Base-by-base conservation (phyloP, 2,797 vertebrate genomes). In the Pipistrellus pipistrellus region DNA sequence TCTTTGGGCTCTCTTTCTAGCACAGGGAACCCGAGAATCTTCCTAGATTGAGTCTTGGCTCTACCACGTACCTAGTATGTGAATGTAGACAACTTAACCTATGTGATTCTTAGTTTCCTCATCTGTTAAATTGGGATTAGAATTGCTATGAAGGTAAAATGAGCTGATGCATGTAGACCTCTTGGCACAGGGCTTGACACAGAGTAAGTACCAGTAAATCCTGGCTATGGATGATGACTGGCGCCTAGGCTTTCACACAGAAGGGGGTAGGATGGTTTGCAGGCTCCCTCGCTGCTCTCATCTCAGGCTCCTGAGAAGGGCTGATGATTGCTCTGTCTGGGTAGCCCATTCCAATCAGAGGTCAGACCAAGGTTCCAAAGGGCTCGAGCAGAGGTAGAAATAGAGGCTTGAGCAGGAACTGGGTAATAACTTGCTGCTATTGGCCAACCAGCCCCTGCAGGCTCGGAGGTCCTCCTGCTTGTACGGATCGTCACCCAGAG, bases 381-480 rank as follows among this genome's bases (percentile, higher is more conserved):
- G 73, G 2, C 48, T 73, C 8, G 32, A 32, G 23, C 2, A 13
- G 23, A 38, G 25, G 27, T 75, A 27, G 57, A 76, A 68, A 32
- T 53, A 46, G 41, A 85, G 62, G 57, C 68, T 82, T 18, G 14
- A 44, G n/a, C 4, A 18, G 32, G 32, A 77, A 3, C 6, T 13
- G 21, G 41, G 53, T 92, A 53, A 94, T 92, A 53, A 76, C 12
- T 25, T 71, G 6, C 6, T 94, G 18, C 76, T 97, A 1, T 30
- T 35, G 73, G 78, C 21, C 23, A 3, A 6, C 30, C 78, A 99
- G 99, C 98, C 99, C 12, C 93, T 99, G 18, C 98, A 99, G 96
- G 99, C 99, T 89, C 93, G 88, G 98, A 99, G 95, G 98, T 98
- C 81, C 98, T 99, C 96, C 97, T 98, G 53, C 98, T 99, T 73